phyloP scores from a whole-genome alignment of 2,888 invertebrate genomes.

The Microdon myrmicae region DNA sequence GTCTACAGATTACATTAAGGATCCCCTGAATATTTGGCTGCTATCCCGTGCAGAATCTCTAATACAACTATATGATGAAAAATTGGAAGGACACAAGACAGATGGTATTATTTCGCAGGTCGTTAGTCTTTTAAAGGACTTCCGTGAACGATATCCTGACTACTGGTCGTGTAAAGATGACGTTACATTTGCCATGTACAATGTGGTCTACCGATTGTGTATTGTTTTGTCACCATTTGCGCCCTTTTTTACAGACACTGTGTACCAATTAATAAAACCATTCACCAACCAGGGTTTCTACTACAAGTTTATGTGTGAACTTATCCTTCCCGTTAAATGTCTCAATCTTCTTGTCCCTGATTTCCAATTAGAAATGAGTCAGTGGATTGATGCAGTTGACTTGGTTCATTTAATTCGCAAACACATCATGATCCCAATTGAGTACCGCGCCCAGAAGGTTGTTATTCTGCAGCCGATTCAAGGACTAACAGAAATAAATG shows the following conservation, averaged over 20 bases:
- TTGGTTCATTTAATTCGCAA: conserved; percentile 89
- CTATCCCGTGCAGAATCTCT: conserved; percentile 91
- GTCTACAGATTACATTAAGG: not conserved
- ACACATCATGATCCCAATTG: conserved; percentile 88
- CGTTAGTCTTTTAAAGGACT: no score
- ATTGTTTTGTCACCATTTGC: conserved; percentile 92
- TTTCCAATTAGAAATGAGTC: conserved; percentile 85
- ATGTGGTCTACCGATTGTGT: conserved; percentile 56
- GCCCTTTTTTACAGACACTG: conserved; percentile 90
- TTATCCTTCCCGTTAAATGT: not conserved
- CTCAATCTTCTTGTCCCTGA: conserved; percentile 72
- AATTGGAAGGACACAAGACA: conserved; percentile 90
- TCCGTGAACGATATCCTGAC: conserved; percentile 93
- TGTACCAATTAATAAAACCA: conserved; percentile 75
- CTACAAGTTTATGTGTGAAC: conserved; percentile 1
- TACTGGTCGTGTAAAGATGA: conserved; percentile 86
- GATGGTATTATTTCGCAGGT: conserved; percentile 91
- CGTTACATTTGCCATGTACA: not conserved
- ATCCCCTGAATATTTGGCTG: conserved; percentile 94
- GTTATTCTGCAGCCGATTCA: conserved; percentile 14
- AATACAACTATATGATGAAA: conserved; percentile 82
- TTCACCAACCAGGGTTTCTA: conserved; percentile 69
- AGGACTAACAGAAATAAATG: not conserved
- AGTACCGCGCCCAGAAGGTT: conserved; percentile 88
- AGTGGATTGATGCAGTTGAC: conserved; percentile 93